Percentiles rank a stretch among this genome's conserved stretches.
These are phyloP conservation scores for Platypus cylindrus DNA, from an alignment of 2,888 invertebrate species.

Conservation along the genomic window DNA sequence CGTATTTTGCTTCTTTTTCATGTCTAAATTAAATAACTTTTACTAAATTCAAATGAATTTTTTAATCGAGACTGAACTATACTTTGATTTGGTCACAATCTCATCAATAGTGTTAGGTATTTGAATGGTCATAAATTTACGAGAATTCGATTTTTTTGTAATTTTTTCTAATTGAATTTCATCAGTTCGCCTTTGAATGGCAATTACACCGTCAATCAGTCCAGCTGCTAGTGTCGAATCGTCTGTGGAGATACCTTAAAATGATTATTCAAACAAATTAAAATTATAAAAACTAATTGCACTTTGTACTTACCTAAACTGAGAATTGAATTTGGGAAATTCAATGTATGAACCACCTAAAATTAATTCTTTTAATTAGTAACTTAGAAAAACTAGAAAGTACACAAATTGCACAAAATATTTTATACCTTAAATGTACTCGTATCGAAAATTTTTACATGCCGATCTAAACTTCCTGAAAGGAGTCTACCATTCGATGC, in stretches of 20 bases:
- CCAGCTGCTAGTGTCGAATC: slow-evolving; percentile 84
- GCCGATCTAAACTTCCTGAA: slow-evolving; percentile 84
- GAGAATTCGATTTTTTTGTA: slow-evolving; percentile 42
- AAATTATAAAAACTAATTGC: too few species aligned
- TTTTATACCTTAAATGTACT: slow-evolving; percentile 53
- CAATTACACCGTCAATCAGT: slow-evolving; percentile 84
- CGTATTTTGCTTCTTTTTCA: slow-evolving; percentile 45
- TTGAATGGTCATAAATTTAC: slow-evolving; percentile 33
- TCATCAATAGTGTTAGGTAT: slow-evolving; percentile 37
- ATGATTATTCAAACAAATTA: too few species aligned
- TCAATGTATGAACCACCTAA: slow-evolving; percentile 66
- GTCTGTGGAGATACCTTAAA: slow-evolving; percentile 48
- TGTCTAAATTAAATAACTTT: slow-evolving; percentile 16
- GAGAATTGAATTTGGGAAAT: slow-evolving; percentile 82
- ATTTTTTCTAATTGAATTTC: slow-evolving; percentile 31
- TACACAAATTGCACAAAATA: not conserved
- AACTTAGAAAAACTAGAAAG: not conserved
- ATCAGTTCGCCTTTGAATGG: slow-evolving; percentile 66
- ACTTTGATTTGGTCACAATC: slow-evolving; percentile 34
- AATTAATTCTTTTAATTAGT: not conserved
- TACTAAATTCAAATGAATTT: too few species aligned
- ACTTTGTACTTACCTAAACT: slow-evolving; percentile 51
- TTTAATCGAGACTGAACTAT: slow-evolving; percentile 1
- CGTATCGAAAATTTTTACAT: slow-evolving; percentile 86
- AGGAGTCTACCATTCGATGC: slow-evolving; percentile 73